Evolutionary conservation across 2,888 invertebrate species (phyloP).

Genomic region (Patella ulyssiponensis): DNA sequence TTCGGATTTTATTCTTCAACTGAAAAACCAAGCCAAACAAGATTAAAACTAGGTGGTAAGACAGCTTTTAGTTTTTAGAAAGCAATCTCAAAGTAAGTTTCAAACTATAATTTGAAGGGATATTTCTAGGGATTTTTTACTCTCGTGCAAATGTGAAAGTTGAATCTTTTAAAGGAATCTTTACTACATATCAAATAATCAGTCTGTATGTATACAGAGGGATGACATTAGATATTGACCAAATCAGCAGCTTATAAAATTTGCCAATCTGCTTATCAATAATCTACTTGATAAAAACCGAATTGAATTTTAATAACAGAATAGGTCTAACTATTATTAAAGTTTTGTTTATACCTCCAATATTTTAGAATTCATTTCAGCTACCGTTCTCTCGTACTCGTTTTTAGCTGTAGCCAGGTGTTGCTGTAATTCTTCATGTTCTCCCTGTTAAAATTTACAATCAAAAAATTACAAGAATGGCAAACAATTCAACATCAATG

Average conservation of each 20-base stretch:
- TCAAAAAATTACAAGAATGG: constrained; percentile 24
- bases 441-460: constrained; percentile 55
- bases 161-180: no score
- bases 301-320: no score
- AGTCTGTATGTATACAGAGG: no score
- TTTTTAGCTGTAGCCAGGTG: constrained; percentile 54
- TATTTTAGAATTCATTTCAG: constrained; percentile 52
- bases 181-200: no score
- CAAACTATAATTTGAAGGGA: background rate
- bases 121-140: no score
- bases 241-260: no score
- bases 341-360: constrained; percentile 53
- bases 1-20: constrained; percentile 76
- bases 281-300: no score
- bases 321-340: no score
- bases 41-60: background rate
- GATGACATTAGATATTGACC: no score
- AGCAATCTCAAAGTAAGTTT: background rate
- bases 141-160: no score
- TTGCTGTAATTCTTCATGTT: constrained; percentile 68
- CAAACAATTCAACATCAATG: background rate
- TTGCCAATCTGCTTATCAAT: no score
- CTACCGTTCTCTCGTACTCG: constrained; percentile 44
- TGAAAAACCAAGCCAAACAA: constrained; percentile 27
- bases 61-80: background rate